A percentile compares a stretch with the other conserved stretches of the same genome.
phyloP scores from a whole-genome alignment of 2,888 invertebrate species.

The Crepidodera aurea region DNA sequence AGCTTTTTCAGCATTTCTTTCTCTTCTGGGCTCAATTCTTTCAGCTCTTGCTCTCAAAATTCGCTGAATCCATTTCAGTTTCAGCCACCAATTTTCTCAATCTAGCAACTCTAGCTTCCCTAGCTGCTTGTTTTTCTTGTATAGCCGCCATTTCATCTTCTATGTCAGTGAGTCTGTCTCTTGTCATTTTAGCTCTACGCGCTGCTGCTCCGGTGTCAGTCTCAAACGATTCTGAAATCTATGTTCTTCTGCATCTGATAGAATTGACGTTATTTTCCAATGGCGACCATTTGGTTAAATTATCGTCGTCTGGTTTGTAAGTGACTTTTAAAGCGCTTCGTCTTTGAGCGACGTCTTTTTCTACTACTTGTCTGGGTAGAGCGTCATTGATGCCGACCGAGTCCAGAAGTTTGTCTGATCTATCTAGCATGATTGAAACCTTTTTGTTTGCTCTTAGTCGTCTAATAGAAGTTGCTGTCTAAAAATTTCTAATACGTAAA shows the following conservation, averaged over 20 bases:
- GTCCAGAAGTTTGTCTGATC: slow-evolving; percentile 72
- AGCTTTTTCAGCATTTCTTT: slow-evolving; percentile 42
- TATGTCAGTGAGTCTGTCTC: slow-evolving; percentile 74
- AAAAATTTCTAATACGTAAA: too few relatives aligned
- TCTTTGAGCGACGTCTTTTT: slow-evolving; percentile 52
- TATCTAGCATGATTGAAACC: slow-evolving; percentile 65
- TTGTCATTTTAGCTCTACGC: slow-evolving; percentile 68
- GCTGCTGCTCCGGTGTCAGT: slow-evolving; percentile 70
- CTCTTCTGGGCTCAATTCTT: slow-evolving; percentile 48
- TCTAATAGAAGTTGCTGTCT: slow-evolving; percentile 69
- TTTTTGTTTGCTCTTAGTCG: slow-evolving; percentile 70
- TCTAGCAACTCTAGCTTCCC: slow-evolving; percentile 76
- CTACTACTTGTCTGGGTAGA: slow-evolving; percentile 56
- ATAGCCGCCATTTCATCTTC: slow-evolving; percentile 80
- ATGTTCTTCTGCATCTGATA: slow-evolving; percentile 28
- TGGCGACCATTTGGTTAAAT: slow-evolving; percentile 67
- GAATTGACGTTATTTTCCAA: slow-evolving; percentile 56
- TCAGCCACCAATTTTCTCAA: slow-evolving; percentile 75
- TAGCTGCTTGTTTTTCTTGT: slow-evolving; percentile 71
- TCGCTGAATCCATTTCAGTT: slow-evolving; percentile 61
- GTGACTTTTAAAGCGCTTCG: slow-evolving; percentile 59
- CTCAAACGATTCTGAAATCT: slow-evolving; percentile 53
- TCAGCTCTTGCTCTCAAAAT: slow-evolving; percentile 51
- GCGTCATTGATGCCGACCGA: slow-evolving; percentile 69
- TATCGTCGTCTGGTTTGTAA: slow-evolving; percentile 46